Percentiles rank a stretch among this genome's conserved stretches.
phyloP scores from a whole-genome alignment of 2,797 vertebrate species.

The Denticeps clupeoides region DNA sequence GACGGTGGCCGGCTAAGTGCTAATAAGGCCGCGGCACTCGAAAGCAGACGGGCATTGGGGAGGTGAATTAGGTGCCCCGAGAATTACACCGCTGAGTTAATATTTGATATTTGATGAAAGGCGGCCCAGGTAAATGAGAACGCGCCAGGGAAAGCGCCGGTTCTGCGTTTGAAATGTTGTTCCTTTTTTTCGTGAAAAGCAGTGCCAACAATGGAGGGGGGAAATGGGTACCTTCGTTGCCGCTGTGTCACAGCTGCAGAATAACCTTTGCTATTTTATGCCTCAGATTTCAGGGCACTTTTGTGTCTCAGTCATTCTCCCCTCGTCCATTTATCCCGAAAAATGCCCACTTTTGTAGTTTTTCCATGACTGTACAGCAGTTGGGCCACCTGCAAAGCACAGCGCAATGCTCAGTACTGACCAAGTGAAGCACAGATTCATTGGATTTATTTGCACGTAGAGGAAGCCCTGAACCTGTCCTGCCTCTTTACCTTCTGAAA shows the following conservation, averaged over 20 bases:
- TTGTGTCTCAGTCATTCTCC: slow-evolving; percentile 28
- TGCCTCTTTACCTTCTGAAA: not conserved
- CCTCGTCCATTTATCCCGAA: slow-evolving; percentile 7
- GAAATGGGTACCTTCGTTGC: slow-evolving; percentile 30
- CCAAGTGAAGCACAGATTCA: slow-evolving; percentile 39
- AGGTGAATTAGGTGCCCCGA: slow-evolving; percentile 27
- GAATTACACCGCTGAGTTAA: slow-evolving; percentile 27
- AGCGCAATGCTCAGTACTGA: slow-evolving; percentile 32
- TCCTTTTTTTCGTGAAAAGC: slow-evolving; percentile 9
- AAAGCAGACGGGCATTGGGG: slow-evolving; percentile 24
- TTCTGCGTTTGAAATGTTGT: slow-evolving; percentile 7
- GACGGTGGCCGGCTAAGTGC: slow-evolving; percentile 52
- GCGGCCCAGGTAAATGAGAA: not conserved
- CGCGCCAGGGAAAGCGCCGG: not conserved
- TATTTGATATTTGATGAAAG: slow-evolving; percentile 15
- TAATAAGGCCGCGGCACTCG: slow-evolving; percentile 38
- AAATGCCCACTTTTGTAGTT: slow-evolving; percentile 7
- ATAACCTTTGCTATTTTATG: slow-evolving; percentile 27
- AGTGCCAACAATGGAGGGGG: slow-evolving; percentile 11
- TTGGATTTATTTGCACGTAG: not conserved
- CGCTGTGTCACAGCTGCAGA: slow-evolving; percentile 29
- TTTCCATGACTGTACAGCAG: slow-evolving; percentile 31
- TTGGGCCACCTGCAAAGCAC: slow-evolving; percentile 43
- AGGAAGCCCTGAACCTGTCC: not conserved
- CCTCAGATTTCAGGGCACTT: slow-evolving; percentile 33